Conservation (phyloP, 1,140 invertebrate species). For the Daktulosphaira vitifoliae region DNA sequence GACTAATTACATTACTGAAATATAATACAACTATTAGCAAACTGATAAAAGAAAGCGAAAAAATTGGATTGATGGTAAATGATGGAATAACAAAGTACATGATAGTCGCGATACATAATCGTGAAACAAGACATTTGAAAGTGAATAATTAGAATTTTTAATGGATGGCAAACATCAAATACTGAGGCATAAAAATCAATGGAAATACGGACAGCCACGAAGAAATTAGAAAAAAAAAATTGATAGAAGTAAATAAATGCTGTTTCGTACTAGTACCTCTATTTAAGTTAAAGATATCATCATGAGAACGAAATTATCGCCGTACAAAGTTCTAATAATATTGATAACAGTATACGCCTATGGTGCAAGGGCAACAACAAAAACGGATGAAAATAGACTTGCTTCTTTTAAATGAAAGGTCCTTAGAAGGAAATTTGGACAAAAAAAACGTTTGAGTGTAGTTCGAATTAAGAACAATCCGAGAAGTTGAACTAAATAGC, state of each 20-base stretch:
- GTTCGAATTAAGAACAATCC: conserved; percentile 1
- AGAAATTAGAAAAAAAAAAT: background rate
- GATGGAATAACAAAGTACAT: conserved; percentile 10
- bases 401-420: background rate
- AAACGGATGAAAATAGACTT: background rate
- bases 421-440: conserved; percentile 1
- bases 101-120: conserved; percentile 1
- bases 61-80: conserved; percentile 8
- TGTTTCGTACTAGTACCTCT: background rate
- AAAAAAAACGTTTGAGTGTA: background rate
- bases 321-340: background rate
- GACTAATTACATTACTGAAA: too few species aligned
- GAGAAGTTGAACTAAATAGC: background rate
- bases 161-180: conserved; percentile 1
- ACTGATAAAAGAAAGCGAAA: background rate
- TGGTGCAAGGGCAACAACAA: background rate
- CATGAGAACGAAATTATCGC: background rate
- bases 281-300: background rate
- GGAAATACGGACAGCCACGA: background rate
- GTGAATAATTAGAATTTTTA: conserved; percentile 1
- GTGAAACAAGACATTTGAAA: background rate
- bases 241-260: background rate
- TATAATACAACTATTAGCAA: too few species aligned
- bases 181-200: background rate
- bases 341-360: background rate